Base-by-base conservation (phyloP, 2,113 vertebrate species). In the Actenoides lindsayi region DNA sequence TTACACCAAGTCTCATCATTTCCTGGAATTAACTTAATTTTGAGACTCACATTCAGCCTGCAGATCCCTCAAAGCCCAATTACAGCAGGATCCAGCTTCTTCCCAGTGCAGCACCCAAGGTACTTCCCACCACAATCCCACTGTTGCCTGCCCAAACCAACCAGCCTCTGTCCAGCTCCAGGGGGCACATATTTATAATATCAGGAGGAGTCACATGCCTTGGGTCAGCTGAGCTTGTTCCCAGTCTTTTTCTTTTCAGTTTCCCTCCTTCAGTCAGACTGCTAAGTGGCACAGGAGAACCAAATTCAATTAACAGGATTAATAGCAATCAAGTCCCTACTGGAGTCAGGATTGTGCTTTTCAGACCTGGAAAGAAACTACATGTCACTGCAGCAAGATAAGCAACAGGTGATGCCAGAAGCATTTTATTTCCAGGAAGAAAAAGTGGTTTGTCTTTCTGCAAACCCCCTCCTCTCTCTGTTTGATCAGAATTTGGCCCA, bases 381-480 rank as follows among this genome's bases (percentile, higher is more conserved):
- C 20, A 64, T 69, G 73, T 76, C 89, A 68, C 69, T 93, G 65
- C 69, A 76, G 83, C 65, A 92, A 73, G 89, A 95, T 68, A 96
- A 95, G 87, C 74, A 94, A 83, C 95, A 97, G 87, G 93, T 96
- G 89, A 94, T 96, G 89, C 67, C 91, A 93, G 57, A 91, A 94
- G 83, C 62, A 73, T 96, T 97, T 89, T 56, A 84, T 82, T 95
- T 79, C 65, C 74, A 87, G 84, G 62, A 23, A 78, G 86, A 92
- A 83, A 92, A 96, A 94, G 33, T 39, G 28, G n/a, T 94, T 95
- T 83, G 76, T 70, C 69, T 94, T 94, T 57, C 76, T 77, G 54
- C 50, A 93, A 91, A 37, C 51, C 11, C 9, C 48, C 51, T 74
- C 42, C 59, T 56, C 51, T 67, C 28, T 4, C 5, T 35, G 50